Percentiles rank a stretch among this genome's conserved stretches.
Evolutionary conservation across 2,113 vertebrate genomes (phyloP).

Genomic region (Verasper variegatus): DNA sequence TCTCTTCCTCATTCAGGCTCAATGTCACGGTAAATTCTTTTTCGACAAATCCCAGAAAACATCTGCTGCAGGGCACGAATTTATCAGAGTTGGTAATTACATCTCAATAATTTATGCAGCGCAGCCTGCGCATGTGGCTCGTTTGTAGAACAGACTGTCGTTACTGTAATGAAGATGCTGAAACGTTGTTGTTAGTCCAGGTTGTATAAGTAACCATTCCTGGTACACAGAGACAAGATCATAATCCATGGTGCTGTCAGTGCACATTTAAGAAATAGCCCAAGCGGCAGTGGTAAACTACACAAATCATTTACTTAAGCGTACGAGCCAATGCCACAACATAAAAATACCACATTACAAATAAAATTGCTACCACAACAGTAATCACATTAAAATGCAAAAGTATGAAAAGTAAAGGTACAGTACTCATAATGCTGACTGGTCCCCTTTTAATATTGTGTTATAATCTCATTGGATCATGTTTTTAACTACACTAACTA

Average conservation of each 20-base stretch:
- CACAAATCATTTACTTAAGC: not conserved
- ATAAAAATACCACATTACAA: no score
- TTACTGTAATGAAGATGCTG: constrained; percentile 14
- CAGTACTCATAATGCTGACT: no score
- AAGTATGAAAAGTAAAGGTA: no score
- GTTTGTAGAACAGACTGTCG: constrained; percentile 1
- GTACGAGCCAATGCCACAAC: no score
- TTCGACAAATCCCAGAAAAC: constrained; percentile 10
- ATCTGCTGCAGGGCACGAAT: not conserved
- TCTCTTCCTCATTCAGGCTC: constrained; percentile 21
- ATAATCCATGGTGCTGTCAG: not conserved
- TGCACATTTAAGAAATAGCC: not conserved
- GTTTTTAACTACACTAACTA: no score
- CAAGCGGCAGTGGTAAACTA: not conserved
- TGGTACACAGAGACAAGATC: constrained; percentile 6
- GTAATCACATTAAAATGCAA: no score
- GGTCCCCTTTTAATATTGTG: no score
- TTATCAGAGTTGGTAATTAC: not conserved
- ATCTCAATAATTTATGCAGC: constrained; percentile 9
- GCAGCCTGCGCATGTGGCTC: not conserved
- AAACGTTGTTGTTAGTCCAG: not conserved
- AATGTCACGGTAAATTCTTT: not conserved
- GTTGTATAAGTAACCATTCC: constrained; percentile 15
- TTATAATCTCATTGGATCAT: no score
- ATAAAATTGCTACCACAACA: no score